Base-by-base conservation (phyloP, 2,797 vertebrate genomes). In the Decapterus maruadsi region DNA sequence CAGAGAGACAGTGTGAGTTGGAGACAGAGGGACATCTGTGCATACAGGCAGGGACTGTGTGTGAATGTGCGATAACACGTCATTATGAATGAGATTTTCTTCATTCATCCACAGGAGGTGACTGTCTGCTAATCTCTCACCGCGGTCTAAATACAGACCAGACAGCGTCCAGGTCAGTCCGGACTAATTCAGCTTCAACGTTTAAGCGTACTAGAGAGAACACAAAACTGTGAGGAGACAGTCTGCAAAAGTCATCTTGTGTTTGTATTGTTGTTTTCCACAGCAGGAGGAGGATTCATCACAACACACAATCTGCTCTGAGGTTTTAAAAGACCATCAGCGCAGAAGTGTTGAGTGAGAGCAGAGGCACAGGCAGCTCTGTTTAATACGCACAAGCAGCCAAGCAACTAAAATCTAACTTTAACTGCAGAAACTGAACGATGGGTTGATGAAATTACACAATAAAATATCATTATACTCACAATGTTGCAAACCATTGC, bases 11-110 rank as follows among this genome's bases (percentile, higher is more conserved):
- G n/a, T 67, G 54, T 34, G 51, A 31, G 22, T 19, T 6, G n/a
- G 19, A 62, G 50, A 38, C 26, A 9, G 22, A 14, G 19, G 60
- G 17, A 51, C 19, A 6, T 59, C 22, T 42, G 34, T 1, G 43
- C n/a, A 40, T 12, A 19, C 43, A 48, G 4, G 34, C 66, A 22
- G 31, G 20, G 57, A 1, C 4, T 56, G 42, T 0, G 58, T 48
- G 62, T 10, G 14, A 17, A 2, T 46, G 19, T 40, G 48, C 34
- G 65, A 48, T 20, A 19, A 56, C 36, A 34, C 29, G 53, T 12
- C 43, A 60, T 55, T 59, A 45, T 51, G 42, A 61, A 64, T 51
- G 26, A 72, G n/a, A 29, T 5, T 19, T 40, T n/a, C 40, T 55
- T 64, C 61, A 50, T 57, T 51, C 50, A 40, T 46, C 68, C 29